Evolutionary conservation across 2,113 vertebrate genomes (phyloP).

Genomic region (Tachysurus fulvidraco): DNA sequence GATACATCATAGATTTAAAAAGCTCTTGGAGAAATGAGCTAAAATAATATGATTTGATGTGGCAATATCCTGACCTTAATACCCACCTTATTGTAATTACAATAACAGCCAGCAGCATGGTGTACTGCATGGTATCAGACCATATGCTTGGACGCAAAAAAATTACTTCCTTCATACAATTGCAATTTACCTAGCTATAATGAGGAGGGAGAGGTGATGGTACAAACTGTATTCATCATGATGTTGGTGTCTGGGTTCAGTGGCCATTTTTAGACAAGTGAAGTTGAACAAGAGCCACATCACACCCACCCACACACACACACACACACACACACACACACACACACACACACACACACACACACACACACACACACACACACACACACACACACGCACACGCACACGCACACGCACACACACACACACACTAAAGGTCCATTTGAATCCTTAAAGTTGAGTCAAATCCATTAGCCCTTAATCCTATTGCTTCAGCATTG

Average conservation of each 20-base stretch:
- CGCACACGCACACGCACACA: neutral
- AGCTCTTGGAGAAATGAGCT: slow-evolving; percentile 9
- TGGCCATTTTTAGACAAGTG: slow-evolving; percentile 39
- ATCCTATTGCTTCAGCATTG: slow-evolving; percentile 11
- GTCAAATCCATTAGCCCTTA: slow-evolving; percentile 33
- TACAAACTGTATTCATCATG: slow-evolving; percentile 30
- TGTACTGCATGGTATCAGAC: slow-evolving; percentile 21
- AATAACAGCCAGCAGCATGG: neutral
- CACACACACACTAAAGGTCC: neutral
- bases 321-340: neutral
- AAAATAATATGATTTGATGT: neutral
- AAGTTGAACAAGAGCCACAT: neutral
- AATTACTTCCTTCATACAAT: neutral
- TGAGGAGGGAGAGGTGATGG: slow-evolving; percentile 12
- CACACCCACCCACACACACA: neutral
- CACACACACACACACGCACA: neutral
- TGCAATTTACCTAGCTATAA: slow-evolving; percentile 20
- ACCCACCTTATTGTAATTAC: neutral
- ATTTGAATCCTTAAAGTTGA: neutral
- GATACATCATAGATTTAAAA: neutral
- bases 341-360: neutral
- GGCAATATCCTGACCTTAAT: neutral
- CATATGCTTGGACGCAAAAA: neutral
- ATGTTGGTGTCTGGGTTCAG: slow-evolving; percentile 32
- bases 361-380: neutral